Evolutionary conservation across 2,113 vertebrate species (phyloP).

Genomic region (Alligator mississippiensis): DNA sequence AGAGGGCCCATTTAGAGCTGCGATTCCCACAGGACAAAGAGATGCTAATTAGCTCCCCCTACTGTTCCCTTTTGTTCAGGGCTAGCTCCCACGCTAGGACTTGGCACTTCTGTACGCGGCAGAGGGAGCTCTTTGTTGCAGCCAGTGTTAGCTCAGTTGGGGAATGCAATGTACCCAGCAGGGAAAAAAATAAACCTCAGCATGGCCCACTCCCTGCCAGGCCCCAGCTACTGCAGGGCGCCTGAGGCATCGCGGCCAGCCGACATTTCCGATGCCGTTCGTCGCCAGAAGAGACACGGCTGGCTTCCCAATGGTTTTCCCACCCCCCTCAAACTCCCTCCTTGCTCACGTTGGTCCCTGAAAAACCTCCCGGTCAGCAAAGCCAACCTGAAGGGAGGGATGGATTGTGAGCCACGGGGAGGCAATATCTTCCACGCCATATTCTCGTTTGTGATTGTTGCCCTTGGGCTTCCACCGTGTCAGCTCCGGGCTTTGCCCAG

Average conservation of each 20-base stretch:
- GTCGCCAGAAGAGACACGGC: background rate
- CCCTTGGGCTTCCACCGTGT: accelerated
- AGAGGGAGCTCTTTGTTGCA: conserved; percentile 71
- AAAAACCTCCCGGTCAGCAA: background rate
- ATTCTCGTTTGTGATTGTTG: background rate
- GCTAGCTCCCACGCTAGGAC: conserved; percentile 71
- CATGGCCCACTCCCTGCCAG: background rate
- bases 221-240: background rate
- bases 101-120: conserved; percentile 68
- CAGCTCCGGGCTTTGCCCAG: background rate
- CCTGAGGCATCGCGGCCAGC: background rate
- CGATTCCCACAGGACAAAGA: conserved; percentile 73
- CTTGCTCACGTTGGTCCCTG: background rate
- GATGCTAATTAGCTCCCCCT: conserved; percentile 78
- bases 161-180: conserved; percentile 38
- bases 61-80: conserved; percentile 73
- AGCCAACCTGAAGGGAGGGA: conserved; percentile 14
- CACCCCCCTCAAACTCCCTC: background rate
- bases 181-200: conserved; percentile 31
- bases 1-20: conserved; percentile 39
- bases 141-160: conserved; percentile 31
- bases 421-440: background rate
- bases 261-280: conserved; percentile 33
- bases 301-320: conserved; percentile 23
- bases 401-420: background rate